These are phyloP conservation scores for Uria lomvia DNA, from an alignment of 2,113 vertebrate species.

Conservation along the genomic window DNA sequence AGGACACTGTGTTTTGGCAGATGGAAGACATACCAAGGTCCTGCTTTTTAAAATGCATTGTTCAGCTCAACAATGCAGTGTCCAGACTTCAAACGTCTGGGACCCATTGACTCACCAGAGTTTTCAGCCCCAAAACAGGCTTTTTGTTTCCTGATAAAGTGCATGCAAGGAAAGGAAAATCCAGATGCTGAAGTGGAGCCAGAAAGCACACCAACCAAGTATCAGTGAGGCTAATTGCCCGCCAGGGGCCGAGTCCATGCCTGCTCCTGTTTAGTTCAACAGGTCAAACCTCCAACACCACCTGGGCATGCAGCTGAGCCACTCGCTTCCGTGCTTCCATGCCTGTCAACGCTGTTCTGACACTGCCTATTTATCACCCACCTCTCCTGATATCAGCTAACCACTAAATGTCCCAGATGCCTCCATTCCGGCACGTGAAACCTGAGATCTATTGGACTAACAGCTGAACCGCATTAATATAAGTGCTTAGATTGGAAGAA, in stretches of 20 bases:
- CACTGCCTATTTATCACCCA: neutral
- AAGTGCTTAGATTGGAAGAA: neutral
- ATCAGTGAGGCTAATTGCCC: neutral
- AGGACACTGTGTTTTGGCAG: neutral
- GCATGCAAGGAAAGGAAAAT: neutral
- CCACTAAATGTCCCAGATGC: neutral
- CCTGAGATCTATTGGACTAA: neutral
- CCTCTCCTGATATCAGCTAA: neutral
- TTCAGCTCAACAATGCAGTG: neutral
- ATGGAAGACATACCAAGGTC: neutral
- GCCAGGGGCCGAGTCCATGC: neutral
- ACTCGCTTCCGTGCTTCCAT: neutral
- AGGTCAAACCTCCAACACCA: neutral
- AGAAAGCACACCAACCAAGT: rapidly evolving
- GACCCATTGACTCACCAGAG: neutral
- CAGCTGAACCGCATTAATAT: neutral
- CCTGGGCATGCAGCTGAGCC: neutral
- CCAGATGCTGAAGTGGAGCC: neutral
- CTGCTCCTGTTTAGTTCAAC: neutral
- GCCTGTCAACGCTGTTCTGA: neutral
- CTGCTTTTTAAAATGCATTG: neutral
- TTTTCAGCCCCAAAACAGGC: neutral
- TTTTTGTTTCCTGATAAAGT: neutral
- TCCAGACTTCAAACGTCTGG: neutral
- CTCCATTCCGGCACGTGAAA: rapidly evolving